Conservation (phyloP, 1,140 invertebrate species). For the Chironomus tepperi region DNA sequence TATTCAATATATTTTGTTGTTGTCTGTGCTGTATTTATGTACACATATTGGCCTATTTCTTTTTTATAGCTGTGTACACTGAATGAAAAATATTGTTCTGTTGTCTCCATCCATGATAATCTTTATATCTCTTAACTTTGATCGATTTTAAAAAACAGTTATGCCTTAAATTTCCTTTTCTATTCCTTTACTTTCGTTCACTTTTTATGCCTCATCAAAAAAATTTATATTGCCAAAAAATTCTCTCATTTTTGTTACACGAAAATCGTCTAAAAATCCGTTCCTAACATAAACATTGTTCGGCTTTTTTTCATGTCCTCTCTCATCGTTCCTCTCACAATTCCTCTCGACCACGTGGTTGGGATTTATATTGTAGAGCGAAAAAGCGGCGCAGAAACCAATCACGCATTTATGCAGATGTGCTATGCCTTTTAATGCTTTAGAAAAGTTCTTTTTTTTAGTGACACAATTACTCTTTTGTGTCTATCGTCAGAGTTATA, state of each 20-base stretch:
- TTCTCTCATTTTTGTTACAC: neutral
- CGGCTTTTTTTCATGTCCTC: neutral
- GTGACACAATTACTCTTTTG: neutral
- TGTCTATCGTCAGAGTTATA: neutral
- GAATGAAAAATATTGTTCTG: neutral
- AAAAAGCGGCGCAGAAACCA: neutral
- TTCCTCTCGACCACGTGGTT: neutral
- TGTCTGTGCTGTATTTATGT: too few relatives aligned
- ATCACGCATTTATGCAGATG: conserved; percentile 1
- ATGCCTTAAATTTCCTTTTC: neutral
- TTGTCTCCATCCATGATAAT: neutral
- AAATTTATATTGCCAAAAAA: neutral
- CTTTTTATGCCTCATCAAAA: neutral
- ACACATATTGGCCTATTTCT: too few relatives aligned
- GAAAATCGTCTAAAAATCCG: neutral
- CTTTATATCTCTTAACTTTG: neutral
- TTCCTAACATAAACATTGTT: neutral
- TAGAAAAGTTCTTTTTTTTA: neutral
- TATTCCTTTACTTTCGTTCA: neutral
- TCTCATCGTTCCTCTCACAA: neutral
- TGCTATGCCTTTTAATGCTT: neutral
- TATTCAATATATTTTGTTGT: neutral
- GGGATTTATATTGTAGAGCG: neutral
- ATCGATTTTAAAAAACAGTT: neutral
- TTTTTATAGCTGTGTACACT: neutral